phyloP scores from a whole-genome alignment of 2,888 invertebrate species.

The Criorhina ranunculi region DNA sequence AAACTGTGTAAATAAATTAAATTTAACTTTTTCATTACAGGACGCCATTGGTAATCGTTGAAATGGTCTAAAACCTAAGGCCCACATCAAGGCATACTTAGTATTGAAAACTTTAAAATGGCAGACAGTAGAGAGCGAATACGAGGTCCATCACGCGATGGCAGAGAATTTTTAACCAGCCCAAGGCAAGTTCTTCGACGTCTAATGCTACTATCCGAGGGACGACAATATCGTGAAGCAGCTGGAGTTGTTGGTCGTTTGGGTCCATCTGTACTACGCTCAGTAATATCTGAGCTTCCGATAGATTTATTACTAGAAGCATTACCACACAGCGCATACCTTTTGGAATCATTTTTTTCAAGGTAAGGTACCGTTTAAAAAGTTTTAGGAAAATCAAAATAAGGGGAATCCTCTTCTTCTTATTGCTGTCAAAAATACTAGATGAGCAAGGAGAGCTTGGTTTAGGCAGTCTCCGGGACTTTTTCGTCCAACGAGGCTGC shows the following conservation, averaged over 20 bases:
- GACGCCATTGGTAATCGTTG: not conserved
- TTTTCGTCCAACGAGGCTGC: too few relatives aligned
- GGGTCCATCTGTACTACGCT: constrained; percentile 91
- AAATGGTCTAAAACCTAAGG: constrained; percentile 2
- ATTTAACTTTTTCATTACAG: not conserved
- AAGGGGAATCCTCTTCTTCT: too few relatives aligned
- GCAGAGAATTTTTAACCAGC: constrained; percentile 87
- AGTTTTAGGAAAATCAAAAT: too few relatives aligned
- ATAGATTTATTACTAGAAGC: constrained; percentile 95
- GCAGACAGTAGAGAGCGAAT: constrained; percentile 90
- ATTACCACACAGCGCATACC: constrained; percentile 93
- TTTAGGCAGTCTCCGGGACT: too few relatives aligned
- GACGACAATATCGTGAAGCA: constrained; percentile 95
- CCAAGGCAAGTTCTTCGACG: constrained; percentile 89
- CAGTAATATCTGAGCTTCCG: constrained; percentile 91
- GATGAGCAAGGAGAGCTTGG: too few relatives aligned
- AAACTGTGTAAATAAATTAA: too few relatives aligned
- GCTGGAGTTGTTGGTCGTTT: constrained; percentile 92
- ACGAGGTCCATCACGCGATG: constrained; percentile 87
- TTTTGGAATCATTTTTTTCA: constrained; percentile 92
- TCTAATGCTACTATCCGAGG: constrained; percentile 93
- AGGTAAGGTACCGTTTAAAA: constrained; percentile 84
- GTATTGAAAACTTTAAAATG: constrained; percentile 84
- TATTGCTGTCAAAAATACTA: too few relatives aligned
- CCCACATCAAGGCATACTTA: not conserved